These are phyloP conservation scores for Gymnodraco acuticeps DNA, from an alignment of 2,797 vertebrate genomes.

Conservation along the genomic window DNA sequence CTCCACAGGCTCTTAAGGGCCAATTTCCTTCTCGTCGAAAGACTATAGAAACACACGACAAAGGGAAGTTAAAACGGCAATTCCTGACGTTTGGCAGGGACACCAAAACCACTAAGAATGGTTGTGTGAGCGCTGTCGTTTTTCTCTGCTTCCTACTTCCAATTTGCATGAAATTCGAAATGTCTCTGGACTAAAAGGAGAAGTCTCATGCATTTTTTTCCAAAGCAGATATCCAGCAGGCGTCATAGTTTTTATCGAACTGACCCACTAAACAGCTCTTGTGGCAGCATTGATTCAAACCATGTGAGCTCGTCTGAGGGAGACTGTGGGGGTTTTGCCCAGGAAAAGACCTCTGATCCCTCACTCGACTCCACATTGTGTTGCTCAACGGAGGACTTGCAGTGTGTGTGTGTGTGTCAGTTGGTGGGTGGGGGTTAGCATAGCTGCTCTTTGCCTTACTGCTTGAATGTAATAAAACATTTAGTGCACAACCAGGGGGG, in stretches of 20 bases:
- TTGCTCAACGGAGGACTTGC: constrained; percentile 63
- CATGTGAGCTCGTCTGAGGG: constrained; percentile 79
- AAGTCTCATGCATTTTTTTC: constrained; percentile 18
- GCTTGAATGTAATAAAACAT: constrained; percentile 71
- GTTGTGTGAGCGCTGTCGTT: constrained; percentile 24
- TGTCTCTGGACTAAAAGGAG: constrained; percentile 25
- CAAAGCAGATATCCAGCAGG: constrained; percentile 36
- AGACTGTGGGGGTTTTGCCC: constrained; percentile 68
- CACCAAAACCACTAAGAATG: constrained; percentile 41
- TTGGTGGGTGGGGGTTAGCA: constrained; percentile 32
- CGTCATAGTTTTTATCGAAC: constrained; percentile 65
- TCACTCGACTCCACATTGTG: constrained; percentile 77
- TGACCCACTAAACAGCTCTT: constrained; percentile 61
- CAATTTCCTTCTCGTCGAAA: constrained; percentile 76
- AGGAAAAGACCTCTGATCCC: constrained; percentile 84
- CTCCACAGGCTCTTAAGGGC: constrained; percentile 76
- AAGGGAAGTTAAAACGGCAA: constrained; percentile 58
- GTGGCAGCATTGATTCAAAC: constrained; percentile 82
- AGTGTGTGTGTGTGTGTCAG: constrained; percentile 30
- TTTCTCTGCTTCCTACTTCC: neutral
- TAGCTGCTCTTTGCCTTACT: constrained; percentile 68
- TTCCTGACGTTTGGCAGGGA: constrained; percentile 60
- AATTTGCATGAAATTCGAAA: constrained; percentile 53
- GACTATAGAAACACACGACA: constrained; percentile 66
- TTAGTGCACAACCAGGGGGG: constrained; percentile 56